A percentile compares a stretch with the other conserved stretches of the same genome.
Conservation (phyloP, 2,888 invertebrate genomes). For the Drosophila infuscata region DNA sequence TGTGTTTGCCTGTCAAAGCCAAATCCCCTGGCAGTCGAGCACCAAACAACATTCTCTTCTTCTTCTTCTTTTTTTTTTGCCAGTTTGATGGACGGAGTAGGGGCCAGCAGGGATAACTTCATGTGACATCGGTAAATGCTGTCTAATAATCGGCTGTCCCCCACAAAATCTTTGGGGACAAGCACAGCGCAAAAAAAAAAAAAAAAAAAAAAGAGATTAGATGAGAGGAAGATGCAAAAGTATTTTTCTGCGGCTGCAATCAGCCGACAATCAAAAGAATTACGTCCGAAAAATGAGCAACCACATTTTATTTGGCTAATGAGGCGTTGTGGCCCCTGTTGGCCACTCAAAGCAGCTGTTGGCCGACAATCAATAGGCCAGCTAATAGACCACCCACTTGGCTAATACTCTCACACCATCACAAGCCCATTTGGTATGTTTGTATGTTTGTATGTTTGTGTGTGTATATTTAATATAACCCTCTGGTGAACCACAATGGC, state of each 20-base stretch:
- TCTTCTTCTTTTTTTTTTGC: conserved; percentile 10
- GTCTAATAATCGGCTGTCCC: conserved; percentile 53
- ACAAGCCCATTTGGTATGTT: not conserved
- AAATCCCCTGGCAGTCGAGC: conserved; percentile 62
- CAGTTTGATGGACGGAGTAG: not conserved
- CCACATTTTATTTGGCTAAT: conserved; percentile 52
- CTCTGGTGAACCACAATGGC: conserved; percentile 14
- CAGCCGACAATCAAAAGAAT: conserved; percentile 63
- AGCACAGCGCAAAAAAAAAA: conserved; percentile 17
- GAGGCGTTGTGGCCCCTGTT: conserved; percentile 29
- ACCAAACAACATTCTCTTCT: conserved; percentile 1
- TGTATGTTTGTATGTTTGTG: conserved; percentile 10
- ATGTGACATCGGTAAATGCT: conserved; percentile 63
- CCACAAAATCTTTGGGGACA: conserved; percentile 49
- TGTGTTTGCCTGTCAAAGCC: conserved; percentile 54
- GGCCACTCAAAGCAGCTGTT: conserved; percentile 12
- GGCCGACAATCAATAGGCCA: conserved; percentile 49
- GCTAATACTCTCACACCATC: conserved; percentile 15
- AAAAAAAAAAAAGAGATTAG: conserved; percentile 38
- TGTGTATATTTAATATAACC: conserved; percentile 9
- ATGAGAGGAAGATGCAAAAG: conserved; percentile 52
- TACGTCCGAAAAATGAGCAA: conserved; percentile 47
- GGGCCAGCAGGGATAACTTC: conserved; percentile 18
- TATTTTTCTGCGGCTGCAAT: conserved; percentile 49
- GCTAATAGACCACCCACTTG: conserved; percentile 30